Base-by-base conservation (phyloP, 2,113 vertebrate genomes). In the Dicaeum eximium region DNA sequence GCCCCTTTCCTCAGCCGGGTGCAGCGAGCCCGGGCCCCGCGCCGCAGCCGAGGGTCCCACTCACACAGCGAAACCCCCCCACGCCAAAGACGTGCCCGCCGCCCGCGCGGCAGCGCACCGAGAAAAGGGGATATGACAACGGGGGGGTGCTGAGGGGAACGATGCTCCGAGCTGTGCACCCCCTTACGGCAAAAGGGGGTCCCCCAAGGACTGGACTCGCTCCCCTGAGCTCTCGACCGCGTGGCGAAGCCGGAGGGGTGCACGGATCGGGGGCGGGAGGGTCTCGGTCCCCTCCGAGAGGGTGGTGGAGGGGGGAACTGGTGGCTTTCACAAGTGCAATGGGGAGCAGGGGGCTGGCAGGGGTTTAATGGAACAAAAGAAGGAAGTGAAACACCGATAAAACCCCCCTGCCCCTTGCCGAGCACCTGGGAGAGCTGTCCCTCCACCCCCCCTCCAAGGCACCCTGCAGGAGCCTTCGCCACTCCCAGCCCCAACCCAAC, bases 111-210 rank as follows among this genome's bases (percentile, higher is more conserved):
- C 27, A 16, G 71, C 0, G 38, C 85, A 58, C 91, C 7, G 65
- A 87, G 79, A 85, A 94, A 92, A 93, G 92, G 94, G 95, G 94
- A 92, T 70, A 86, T 86, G 90, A 92, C 90, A 93, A 65, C 54
- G 77, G 70, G 91, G 92, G 33, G 81, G 75, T 86, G 78, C 40
- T 65, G 89, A 85, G 70, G 89, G 80, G 92, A 88, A 78, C 50
- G 73, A 84, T 78, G 73, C 91, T 92, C 93, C 78, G 84, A 96
- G 88, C 95, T 90, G 82, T 69, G 82, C 42, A 73, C 42, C 60
- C 69, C 56, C 33, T 56, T 24, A 6, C 0, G 28, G 91, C 60
- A 77, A 47, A 86, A 57, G 75, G 82, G 90, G 74, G 79, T 58
- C 60, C 20, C 64, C 50, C 75, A 65, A 77, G 93, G 81, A 91